A percentile compares a stretch with the other conserved stretches of the same genome.
These are phyloP conservation scores for Phyllotreta cruciferae DNA, from an alignment of 2,888 invertebrate genomes.

Conservation along the genomic window DNA sequence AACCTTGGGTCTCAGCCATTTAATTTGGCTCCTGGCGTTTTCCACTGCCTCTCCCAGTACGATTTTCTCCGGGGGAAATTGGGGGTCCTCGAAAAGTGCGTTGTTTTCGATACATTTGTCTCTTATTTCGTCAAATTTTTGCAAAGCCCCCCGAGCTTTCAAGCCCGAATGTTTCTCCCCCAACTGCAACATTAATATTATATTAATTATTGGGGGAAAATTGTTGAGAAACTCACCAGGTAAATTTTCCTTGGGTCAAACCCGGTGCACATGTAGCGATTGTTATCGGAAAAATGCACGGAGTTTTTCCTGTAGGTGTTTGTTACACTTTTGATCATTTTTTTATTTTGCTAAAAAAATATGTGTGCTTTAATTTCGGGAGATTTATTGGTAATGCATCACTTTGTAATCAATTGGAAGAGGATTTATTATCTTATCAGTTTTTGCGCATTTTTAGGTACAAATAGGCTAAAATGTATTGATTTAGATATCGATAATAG, in stretches of 20 bases:
- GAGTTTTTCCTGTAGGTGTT: too few species aligned
- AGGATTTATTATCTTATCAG: too few species aligned
- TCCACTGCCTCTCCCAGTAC: constrained; percentile 31
- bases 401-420: too few species aligned
- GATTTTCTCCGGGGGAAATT: constrained; percentile 72
- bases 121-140: constrained; percentile 69
- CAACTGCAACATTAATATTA: constrained; percentile 67
- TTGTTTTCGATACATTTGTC: constrained; percentile 75
- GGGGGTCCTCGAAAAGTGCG: constrained; percentile 85
- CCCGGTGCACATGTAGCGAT: constrained; percentile 29
- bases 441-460: too few species aligned
- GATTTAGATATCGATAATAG: too few species aligned
- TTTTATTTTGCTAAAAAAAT: too few species aligned
- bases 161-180: constrained; percentile 79
- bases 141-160: constrained; percentile 60
- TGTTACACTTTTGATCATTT: too few species aligned
- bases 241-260: constrained; percentile 39
- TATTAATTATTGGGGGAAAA: too few species aligned
- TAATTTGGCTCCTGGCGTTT: constrained; percentile 17
- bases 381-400: too few species aligned
- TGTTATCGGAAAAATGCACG: not conserved
- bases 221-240: constrained; percentile 31
- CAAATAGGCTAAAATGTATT: too few species aligned
- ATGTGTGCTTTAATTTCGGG: too few species aligned
- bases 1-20: constrained; percentile 41